These are phyloP conservation scores for Brachyalestes nurse DNA, from an alignment of 2,797 vertebrate genomes.

Conservation along the genomic window DNA sequence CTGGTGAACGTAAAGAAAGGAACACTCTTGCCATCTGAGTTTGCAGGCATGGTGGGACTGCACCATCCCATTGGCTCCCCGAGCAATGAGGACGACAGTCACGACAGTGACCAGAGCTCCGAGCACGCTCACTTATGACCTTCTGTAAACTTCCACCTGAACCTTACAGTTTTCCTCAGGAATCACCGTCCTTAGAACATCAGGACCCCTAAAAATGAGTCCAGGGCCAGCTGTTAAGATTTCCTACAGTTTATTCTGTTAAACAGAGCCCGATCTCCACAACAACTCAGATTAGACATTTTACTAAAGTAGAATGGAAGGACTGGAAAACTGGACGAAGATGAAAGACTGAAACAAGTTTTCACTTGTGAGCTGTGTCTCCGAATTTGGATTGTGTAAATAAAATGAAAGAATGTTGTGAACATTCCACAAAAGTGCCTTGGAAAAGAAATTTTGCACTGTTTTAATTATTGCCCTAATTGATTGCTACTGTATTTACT, in stretches of 20 bases:
- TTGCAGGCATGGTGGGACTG: constrained; percentile 83
- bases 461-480: constrained; percentile 78
- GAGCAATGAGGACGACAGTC: constrained; percentile 85
- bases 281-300: constrained; percentile 3
- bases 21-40: constrained; percentile 86
- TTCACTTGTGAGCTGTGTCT: constrained; percentile 43
- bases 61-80: constrained; percentile 85
- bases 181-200: constrained; percentile 46
- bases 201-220: constrained; percentile 31
- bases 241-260: constrained; percentile 34
- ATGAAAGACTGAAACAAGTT: constrained; percentile 17
- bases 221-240: constrained; percentile 19
- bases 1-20: constrained; percentile 91
- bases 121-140: constrained; percentile 89
- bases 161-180: constrained; percentile 55
- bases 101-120: constrained; percentile 88
- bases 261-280: constrained; percentile 38
- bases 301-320: constrained; percentile 1
- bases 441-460: constrained; percentile 81
- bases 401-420: constrained; percentile 70
- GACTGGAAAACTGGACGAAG: constrained; percentile 3
- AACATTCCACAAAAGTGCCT: constrained; percentile 84
- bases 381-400: constrained; percentile 66
- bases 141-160: constrained; percentile 29
- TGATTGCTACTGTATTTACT: constrained; percentile 62